Evolutionary conservation across 2,113 vertebrate genomes (phyloP), one percentile per base, ranked within the genome.

Genomic region (Caracal caracal): DNA sequence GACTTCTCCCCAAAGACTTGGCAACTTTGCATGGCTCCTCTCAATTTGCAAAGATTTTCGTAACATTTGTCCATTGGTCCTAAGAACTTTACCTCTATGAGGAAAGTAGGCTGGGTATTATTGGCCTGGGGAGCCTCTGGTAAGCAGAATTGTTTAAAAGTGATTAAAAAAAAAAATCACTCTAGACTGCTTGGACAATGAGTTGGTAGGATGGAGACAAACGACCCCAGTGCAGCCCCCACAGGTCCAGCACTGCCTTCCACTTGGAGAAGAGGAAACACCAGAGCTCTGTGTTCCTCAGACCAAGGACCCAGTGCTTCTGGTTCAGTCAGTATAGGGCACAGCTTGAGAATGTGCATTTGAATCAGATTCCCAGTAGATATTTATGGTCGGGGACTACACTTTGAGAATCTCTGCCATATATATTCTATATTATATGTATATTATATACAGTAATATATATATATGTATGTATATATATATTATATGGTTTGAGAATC

Each of bases 21-120:
- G 15, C 40, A 79, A 20, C 51, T 59, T 90, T 78, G 26, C 4
- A 49, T 0, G 33, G 7, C 15, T 43, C 28, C 49, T 85, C 12
- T 87, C n/a, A 12, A 3, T 75, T 89, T 95, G 66, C 35, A 65
- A 88, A 56, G 59, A 73, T 66, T 85, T 93, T 80, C 35, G 53
- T 22, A 68, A 33, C 2, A 6, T 66, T 33, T 33, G 28, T 92
- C 17, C 65, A 4, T 0, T 43, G 56, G 79, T 9, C 66, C 4
- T 88, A 47, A 10, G 51, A n/a, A 6, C 40, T 26, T 68, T 85
- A 13, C 1, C 9, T 75, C 47, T 37, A 37, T 28, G n/a, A 66
- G 16, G 35, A 59, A 53, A 56, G 53, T 26, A 37, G 82, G 43
- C 26, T 13, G 30, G 12, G 56, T 26, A 5, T 6, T 43, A 2